These are phyloP conservation scores for Aphelenchoides fujianensis DNA, from an alignment of 1,140 invertebrate genomes.

Conservation along the genomic window DNA sequence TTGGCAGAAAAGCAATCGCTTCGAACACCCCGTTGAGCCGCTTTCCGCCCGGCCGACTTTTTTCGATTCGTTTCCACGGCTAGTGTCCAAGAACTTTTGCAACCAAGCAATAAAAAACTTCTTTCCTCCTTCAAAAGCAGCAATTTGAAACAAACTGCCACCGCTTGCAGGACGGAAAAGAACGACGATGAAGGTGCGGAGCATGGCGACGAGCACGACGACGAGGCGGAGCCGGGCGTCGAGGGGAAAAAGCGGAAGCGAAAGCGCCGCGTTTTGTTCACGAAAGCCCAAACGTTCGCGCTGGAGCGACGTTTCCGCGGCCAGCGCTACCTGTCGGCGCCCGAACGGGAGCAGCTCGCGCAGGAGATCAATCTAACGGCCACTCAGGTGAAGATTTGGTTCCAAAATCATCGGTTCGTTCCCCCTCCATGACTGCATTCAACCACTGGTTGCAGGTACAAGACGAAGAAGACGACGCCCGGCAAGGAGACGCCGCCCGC, in stretches of 20 bases:
- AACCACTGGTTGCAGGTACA: conserved; percentile 14
- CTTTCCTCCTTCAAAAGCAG: too few species aligned
- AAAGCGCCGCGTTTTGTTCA: conserved; percentile 91
- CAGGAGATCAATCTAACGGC: conserved; percentile 86
- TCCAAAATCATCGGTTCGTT: conserved; percentile 64
- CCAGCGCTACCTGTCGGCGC: conserved; percentile 88
- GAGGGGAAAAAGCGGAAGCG: conserved; percentile 63
- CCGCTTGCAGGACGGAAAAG: background rate
- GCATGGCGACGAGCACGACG: conserved; percentile 22
- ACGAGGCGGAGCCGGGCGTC: conserved; percentile 12
- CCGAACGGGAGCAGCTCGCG: conserved; percentile 89
- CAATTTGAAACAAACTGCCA: background rate
- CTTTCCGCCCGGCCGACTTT: too few species aligned
- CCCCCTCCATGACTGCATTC: too few species aligned
- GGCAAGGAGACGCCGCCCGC: conserved; percentile 14
- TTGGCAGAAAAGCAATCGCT: too few species aligned
- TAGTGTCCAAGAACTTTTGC: too few species aligned
- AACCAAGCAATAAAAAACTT: too few species aligned
- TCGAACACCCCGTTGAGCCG: too few species aligned
- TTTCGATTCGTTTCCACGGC: too few species aligned
- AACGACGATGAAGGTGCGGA: conserved; percentile 19
- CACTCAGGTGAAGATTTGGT: conserved; percentile 74
- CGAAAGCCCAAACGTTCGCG: conserved; percentile 93
- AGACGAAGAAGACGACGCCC: conserved; percentile 18
- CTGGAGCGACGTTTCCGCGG: conserved; percentile 87